These are phyloP conservation scores for Smittia sp. DNA, from an alignment of 2,888 invertebrate species.

Conservation along the genomic window DNA sequence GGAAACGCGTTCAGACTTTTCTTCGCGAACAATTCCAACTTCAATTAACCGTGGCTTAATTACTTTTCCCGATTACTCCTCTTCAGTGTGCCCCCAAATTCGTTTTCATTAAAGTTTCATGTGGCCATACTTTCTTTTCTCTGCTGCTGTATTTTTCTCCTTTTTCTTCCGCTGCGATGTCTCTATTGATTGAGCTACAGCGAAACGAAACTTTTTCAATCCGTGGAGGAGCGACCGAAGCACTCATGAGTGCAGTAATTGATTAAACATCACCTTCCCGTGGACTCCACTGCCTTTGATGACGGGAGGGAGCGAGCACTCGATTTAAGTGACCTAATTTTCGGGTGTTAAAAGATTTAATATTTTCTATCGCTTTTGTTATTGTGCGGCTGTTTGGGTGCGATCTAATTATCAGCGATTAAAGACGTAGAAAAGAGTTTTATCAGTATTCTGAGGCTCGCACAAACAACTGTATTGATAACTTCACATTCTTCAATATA, in stretches of 20 bases:
- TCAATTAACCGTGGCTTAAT: background rate
- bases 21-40: background rate
- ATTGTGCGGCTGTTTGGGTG: constrained; percentile 7
- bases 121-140: constrained; percentile 9
- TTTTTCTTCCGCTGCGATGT: too few species aligned
- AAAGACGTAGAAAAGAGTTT: constrained; percentile 3
- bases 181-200: background rate
- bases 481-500: background rate
- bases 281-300: background rate
- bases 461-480: background rate
- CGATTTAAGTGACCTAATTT: constrained; percentile 1
- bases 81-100: background rate
- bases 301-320: background rate
- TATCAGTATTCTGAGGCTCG: background rate
- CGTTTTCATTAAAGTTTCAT: constrained; percentile 6
- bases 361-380: background rate
- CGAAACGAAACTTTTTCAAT: background rate
- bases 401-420: constrained; percentile 12
- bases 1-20: too few species aligned
- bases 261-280: background rate
- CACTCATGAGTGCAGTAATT: constrained; percentile 7
- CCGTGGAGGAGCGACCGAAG: background rate
- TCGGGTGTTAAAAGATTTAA: constrained; percentile 2
- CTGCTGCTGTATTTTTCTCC: background rate
- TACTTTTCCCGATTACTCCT: background rate